Percentiles rank a stretch among this genome's conserved stretches.
Evolutionary conservation across 2,888 invertebrate species (phyloP).

Genomic region (Mythimna pallens): DNA sequence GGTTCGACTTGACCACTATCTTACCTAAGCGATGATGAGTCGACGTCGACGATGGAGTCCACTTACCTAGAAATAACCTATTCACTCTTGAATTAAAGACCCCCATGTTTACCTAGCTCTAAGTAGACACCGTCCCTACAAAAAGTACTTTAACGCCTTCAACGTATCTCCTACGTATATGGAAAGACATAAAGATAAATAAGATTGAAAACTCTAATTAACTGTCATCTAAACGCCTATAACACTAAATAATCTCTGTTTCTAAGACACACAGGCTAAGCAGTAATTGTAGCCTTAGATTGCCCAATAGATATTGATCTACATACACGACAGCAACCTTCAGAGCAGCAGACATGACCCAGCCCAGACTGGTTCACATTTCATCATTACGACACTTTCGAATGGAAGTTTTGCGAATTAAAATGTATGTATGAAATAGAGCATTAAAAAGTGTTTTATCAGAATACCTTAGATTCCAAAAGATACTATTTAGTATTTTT

Average conservation of each 20-base stretch:
- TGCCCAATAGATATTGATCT: slow-evolving; percentile 69
- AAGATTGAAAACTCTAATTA: neutral
- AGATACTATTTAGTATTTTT: neutral
- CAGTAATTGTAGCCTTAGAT: slow-evolving; percentile 52
- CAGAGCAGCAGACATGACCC: slow-evolving; percentile 63
- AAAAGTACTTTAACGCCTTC: no score
- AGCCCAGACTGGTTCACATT: slow-evolving; percentile 63
- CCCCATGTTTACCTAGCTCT: no score
- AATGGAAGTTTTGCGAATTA: slow-evolving; percentile 50
- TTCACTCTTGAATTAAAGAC: no score
- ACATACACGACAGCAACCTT: slow-evolving; percentile 65
- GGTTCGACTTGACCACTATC: no score
- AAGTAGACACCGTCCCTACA: no score
- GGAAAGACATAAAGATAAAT: no score
- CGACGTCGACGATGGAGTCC: no score
- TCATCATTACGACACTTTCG: slow-evolving; percentile 59
- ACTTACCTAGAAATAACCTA: no score
- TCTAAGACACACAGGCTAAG: slow-evolving; percentile 11
- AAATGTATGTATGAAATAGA: neutral
- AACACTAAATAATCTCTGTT: neutral
- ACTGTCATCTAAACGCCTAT: neutral
- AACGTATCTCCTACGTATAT: no score
- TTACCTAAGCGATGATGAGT: no score
- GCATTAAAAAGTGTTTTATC: slow-evolving; percentile 1
- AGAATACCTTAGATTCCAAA: neutral